Percentiles rank a stretch among this genome's conserved stretches.
These are phyloP conservation scores for Machimus atricapillus DNA, from an alignment of 2,888 invertebrate genomes.

Conservation along the genomic window DNA sequence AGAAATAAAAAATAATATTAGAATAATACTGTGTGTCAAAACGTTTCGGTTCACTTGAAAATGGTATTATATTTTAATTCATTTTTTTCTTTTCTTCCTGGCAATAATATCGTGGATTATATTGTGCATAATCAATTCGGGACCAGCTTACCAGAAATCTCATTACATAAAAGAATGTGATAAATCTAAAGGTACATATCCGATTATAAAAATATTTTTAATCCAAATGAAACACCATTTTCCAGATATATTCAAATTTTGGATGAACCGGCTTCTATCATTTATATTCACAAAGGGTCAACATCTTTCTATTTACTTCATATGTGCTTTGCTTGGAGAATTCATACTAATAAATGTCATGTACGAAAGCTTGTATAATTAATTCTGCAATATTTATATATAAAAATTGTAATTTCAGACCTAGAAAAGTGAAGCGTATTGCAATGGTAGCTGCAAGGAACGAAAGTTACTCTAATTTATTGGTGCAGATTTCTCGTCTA, in stretches of 20 bases:
- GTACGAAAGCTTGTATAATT: neutral
- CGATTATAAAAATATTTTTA: neutral
- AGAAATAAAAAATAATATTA: neutral
- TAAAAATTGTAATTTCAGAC: neutral
- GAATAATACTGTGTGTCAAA: neutral
- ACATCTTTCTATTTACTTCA: neutral
- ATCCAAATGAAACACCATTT: neutral
- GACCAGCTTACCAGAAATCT: neutral
- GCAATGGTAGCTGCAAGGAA: neutral
- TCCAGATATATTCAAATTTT: neutral
- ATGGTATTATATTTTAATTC: constrained; percentile 2
- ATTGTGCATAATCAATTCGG: neutral
- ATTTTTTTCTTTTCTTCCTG: neutral
- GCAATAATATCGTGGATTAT: constrained; percentile 5
- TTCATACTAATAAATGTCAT: neutral
- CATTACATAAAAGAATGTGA: neutral
- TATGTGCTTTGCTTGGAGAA: neutral
- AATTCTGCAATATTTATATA: neutral
- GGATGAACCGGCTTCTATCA: neutral
- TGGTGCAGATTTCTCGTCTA: neutral
- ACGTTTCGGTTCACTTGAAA: neutral
- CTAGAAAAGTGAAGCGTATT: neutral
- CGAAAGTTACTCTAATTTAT: neutral
- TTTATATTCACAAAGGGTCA: neutral
- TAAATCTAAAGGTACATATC: neutral